Base-by-base conservation (phyloP, 2,888 invertebrate genomes). In the Pachymerium ferrugineum region DNA sequence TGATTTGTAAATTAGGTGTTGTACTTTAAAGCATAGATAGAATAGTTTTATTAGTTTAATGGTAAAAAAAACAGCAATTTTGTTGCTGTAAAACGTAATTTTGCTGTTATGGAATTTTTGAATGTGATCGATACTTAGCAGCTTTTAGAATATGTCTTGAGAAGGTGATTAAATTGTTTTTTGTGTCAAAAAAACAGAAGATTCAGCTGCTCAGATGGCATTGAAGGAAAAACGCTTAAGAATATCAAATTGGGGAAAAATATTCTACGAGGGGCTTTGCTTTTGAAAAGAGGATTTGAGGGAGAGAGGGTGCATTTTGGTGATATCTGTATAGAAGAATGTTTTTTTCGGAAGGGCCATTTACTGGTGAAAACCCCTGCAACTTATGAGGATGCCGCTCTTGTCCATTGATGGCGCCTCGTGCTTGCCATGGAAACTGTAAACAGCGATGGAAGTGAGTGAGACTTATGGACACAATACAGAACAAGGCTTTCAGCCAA, bases 401-500 rank as follows among this genome's bases (percentile, higher is more conserved):
- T 62, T 62, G 62, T 62, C 62, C 62, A 62, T 62, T 62, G 62
- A 62, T 25, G 62, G 62, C 62, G 62, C 62, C 28, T 28, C 62
- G 28, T 22, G 28, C 25, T 62, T 62, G n/a, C 62, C 62, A 22
- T 62, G 62, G 62, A 62, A 25, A 62, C 62, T 62, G 62, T 62
- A 62, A 62, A 62, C 62, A 62, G 62, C 25, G 28, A 62, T 62
- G 28, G 62, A 28, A 62, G 62, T 62, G 62, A 62, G 62, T 28
- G 62, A 62, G 62, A 62, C 62, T 62, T 62, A 62, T 62, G 28
- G 62, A 62, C 25, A n/a, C 62, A 62, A 62, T 62, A 62, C 62
- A 62, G 62, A 62, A 62, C 62, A 62, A 62, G 62, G 62, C 62
- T 62, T 62, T 62, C 62, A 62, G 62, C 62, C 62, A 25, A 62